phyloP scores from a whole-genome alignment of 2,888 invertebrate genomes.

The Anthrax anthrax region DNA sequence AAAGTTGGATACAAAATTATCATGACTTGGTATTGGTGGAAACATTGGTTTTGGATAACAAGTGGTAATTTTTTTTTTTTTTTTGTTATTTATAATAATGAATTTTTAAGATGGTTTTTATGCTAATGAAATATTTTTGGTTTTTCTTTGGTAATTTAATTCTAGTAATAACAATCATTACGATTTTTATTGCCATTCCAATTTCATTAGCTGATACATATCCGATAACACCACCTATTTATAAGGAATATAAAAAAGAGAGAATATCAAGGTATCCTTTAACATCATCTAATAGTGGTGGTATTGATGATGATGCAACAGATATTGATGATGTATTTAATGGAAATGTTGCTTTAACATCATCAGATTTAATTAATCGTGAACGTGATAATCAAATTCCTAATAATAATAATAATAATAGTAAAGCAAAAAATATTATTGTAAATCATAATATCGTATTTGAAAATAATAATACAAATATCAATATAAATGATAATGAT shows the following conservation, averaged over 20 bases:
- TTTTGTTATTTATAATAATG: too few species aligned
- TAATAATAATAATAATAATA: conserved; percentile 1
- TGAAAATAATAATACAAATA: conserved; percentile 2
- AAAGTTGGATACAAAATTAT: conserved; percentile 19
- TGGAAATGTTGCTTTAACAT: conserved; percentile 14
- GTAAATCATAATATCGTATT: conserved; percentile 5
- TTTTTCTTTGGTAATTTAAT: conserved; percentile 2
- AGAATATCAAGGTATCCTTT: conserved; percentile 8
- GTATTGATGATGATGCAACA: conserved; percentile 6
- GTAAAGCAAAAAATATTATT: neutral
- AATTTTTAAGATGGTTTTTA: too few species aligned
- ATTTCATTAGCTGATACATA: conserved; percentile 17
- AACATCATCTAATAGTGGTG: too few species aligned
- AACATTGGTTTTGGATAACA: conserved; percentile 82
- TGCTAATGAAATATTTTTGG: neutral
- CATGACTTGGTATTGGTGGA: conserved; percentile 80
- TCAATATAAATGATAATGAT: neutral
- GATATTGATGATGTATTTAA: conserved; percentile 18
- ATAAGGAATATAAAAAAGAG: conserved; percentile 9
- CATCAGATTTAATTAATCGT: neutral
- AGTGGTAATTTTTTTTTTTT: conserved; percentile 5
- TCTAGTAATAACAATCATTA: neutral
- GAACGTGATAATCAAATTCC: conserved; percentile 2
- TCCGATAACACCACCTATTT: conserved; percentile 15
- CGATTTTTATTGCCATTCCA: neutral